Evolutionary conservation across 2,113 vertebrate genomes (phyloP).

Genomic region (Picathartes gymnocephalus): DNA sequence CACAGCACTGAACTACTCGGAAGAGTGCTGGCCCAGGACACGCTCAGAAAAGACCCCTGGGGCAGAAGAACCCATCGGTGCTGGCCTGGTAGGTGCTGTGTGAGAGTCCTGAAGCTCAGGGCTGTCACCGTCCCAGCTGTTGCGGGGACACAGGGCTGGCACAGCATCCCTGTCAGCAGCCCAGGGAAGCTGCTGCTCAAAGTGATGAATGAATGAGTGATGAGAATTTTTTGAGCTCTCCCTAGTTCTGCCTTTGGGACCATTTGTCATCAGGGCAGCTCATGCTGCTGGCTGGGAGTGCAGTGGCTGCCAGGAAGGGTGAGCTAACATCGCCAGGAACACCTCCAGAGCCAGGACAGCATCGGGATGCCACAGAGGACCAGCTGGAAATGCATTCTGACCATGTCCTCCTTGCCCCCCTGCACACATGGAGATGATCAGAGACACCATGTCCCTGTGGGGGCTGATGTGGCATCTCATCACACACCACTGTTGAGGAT

Average conservation of each 20-base stretch:
- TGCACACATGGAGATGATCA: background rate
- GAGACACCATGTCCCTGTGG: background rate
- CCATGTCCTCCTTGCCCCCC: background rate
- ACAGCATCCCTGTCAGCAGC: background rate
- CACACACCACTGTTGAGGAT: accelerated
- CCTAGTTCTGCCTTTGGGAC: background rate
- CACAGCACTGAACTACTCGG: background rate
- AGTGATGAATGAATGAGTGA: background rate
- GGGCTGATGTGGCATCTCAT: background rate
- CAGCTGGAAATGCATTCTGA: background rate
- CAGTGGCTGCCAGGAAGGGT: background rate
- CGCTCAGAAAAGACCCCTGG: background rate
- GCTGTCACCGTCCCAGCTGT: background rate
- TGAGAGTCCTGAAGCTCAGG: background rate
- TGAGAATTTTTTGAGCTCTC: background rate
- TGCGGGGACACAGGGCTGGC: background rate
- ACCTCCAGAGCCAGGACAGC: background rate
- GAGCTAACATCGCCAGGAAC: background rate
- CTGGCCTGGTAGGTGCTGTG: background rate
- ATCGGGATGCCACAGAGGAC: background rate
- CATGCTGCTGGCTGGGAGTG: background rate
- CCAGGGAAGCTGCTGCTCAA: background rate
- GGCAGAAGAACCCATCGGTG: background rate
- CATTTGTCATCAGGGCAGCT: background rate
- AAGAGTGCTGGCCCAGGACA: background rate